Percentiles rank a stretch among this genome's conserved stretches.
These are phyloP conservation scores for Rhinoraja longicauda DNA, from an alignment of 2,797 vertebrate species.

Conservation along the genomic window DNA sequence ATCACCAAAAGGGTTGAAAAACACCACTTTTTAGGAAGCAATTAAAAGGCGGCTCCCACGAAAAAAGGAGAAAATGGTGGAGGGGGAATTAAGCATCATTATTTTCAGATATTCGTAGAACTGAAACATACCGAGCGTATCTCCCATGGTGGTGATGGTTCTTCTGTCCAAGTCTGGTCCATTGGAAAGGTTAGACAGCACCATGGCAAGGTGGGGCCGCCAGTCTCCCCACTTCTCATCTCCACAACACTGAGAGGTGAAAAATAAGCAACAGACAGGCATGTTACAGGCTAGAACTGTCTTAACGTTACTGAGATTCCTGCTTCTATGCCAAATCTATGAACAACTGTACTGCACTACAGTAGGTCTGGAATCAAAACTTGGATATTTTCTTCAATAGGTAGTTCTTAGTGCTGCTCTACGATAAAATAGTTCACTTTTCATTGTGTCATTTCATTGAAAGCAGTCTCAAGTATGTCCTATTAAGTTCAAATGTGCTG, in stretches of 20 bases:
- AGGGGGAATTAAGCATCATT: background rate
- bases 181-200: constrained; percentile 87
- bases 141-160: constrained; percentile 91
- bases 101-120: background rate
- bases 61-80: background rate
- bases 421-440: background rate
- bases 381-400: background rate
- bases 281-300: background rate
- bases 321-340: background rate
- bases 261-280: constrained; percentile 10
- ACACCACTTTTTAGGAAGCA: too few species aligned
- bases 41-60: background rate
- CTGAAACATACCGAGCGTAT: constrained; percentile 79
- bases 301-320: background rate
- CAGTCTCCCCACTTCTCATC: constrained; percentile 98
- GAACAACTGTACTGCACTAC: background rate
- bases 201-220: constrained; percentile 95
- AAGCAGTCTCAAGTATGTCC: background rate
- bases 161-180: constrained; percentile 80
- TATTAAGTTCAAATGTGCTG: background rate
- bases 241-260: constrained; percentile 77
- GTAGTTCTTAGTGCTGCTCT: background rate
- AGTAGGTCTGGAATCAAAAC: background rate
- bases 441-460: background rate
- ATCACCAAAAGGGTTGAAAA: background rate